These are phyloP conservation scores for Drosophila novamexicana DNA, from an alignment of 1,140 invertebrate genomes.

Conservation along the genomic window DNA sequence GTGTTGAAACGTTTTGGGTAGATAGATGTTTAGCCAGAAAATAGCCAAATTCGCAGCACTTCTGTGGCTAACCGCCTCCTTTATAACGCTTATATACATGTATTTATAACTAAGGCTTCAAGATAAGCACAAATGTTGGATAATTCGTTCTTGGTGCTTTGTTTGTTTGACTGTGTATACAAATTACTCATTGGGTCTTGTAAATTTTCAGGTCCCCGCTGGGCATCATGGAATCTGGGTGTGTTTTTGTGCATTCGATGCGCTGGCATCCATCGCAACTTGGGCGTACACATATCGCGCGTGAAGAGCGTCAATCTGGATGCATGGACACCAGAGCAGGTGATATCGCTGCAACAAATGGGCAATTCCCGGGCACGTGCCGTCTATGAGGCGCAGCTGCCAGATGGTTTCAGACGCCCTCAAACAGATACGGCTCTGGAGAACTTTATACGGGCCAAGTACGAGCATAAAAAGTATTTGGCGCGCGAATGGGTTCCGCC, in stretches of 20 bases:
- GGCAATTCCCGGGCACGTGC: conserved; percentile 98
- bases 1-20: too few relatives aligned
- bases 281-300: conserved; percentile 98
- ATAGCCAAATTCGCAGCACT: too few relatives aligned
- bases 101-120: background rate
- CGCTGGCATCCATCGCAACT: conserved; percentile 98
- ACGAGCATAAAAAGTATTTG: conserved; percentile 99
- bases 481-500: conserved; percentile 98
- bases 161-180: background rate
- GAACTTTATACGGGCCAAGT: conserved; percentile 98
- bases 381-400: conserved; percentile 98
- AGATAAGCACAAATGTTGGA: conserved; percentile 4
- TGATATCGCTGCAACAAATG: conserved; percentile 97
- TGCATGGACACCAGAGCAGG: conserved; percentile 99
- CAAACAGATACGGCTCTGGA: conserved; percentile 97
- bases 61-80: background rate
- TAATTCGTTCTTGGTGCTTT: background rate
- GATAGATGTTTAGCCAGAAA: too few relatives aligned
- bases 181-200: conserved; percentile 7
- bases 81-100: background rate
- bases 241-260: conserved; percentile 99
- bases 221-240: conserved; percentile 99
- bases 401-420: conserved; percentile 96
- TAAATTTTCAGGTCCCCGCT: conserved; percentile 92
- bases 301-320: conserved; percentile 99